Percentiles rank a stretch among this genome's conserved stretches.
phyloP scores from a whole-genome alignment of 2,888 invertebrate species.

The Drosophila bunnanda region DNA sequence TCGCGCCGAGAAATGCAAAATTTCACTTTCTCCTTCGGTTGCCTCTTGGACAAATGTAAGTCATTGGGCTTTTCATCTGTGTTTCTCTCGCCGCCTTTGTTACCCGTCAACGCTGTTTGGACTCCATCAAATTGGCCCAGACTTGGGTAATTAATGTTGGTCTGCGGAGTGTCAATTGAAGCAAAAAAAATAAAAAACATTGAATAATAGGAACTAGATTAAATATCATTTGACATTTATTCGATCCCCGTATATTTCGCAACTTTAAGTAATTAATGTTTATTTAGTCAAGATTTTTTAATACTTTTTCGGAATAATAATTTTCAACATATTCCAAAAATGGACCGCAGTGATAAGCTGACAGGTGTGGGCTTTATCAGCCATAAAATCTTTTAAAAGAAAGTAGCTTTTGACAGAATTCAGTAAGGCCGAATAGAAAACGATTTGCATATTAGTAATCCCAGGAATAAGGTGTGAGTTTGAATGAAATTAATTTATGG shows the following conservation, averaged over 20 bases:
- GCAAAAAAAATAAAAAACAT: constrained; percentile 6
- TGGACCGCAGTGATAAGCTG: background rate
- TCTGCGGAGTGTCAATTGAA: constrained; percentile 9
- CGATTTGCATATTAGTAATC: background rate
- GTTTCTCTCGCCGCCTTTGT: constrained; percentile 36
- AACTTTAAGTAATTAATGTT: too few species aligned
- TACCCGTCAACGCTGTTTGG: constrained; percentile 35
- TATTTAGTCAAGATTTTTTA: background rate
- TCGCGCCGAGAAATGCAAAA: constrained; percentile 73
- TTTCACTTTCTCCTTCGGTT: constrained; percentile 76
- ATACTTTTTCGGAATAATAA: too few species aligned
- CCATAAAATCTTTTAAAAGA: background rate
- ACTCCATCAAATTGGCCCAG: constrained; percentile 27
- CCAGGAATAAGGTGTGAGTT: too few species aligned
- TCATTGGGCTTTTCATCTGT: constrained; percentile 69
- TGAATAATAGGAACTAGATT: background rate
- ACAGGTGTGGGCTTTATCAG: background rate
- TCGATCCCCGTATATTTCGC: background rate
- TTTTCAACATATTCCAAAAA: background rate
- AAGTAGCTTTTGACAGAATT: background rate
- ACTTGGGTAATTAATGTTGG: constrained; percentile 33
- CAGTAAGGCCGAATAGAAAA: too few species aligned
- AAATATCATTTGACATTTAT: background rate
- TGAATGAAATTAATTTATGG: background rate
- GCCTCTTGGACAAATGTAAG: constrained; percentile 64